A percentile compares a stretch with the other conserved stretches of the same genome.
Conservation (phyloP, 2,888 invertebrate species). For the Heteropelma amictum region DNA sequence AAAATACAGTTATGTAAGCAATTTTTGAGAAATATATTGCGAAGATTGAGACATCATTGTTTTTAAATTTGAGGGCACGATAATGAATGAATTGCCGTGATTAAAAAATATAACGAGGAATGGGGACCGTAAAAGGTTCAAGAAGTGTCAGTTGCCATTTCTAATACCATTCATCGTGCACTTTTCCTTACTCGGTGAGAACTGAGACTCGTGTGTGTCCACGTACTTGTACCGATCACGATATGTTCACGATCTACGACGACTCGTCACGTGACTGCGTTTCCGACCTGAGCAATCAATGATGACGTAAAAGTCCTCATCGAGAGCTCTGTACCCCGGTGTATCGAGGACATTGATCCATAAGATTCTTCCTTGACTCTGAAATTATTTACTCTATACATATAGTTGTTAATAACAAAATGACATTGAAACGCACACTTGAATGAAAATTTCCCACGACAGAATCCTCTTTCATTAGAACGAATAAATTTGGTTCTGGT, state of each 20-base stretch:
- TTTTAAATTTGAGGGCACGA: not conserved
- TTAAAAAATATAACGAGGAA: not conserved
- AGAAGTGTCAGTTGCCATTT: conserved; percentile 12
- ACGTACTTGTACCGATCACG: conserved; percentile 35
- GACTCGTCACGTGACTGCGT: conserved; percentile 16
- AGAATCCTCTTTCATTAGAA: too few species aligned
- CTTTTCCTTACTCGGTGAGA: conserved; percentile 12
- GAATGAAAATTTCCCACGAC: too few species aligned
- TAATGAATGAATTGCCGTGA: not conserved
- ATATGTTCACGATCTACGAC: conserved; percentile 54
- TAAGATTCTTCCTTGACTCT: conserved; percentile 16
- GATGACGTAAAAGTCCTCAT: conserved; percentile 50
- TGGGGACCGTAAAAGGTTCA: conserved; percentile 1
- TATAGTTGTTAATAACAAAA: conserved; percentile 12
- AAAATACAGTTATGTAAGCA: not conserved
- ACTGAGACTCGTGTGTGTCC: conserved; percentile 10
- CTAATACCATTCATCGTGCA: conserved; percentile 11
- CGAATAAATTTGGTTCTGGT: too few species aligned
- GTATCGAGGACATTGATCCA: conserved; percentile 45
- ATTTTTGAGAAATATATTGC: too few species aligned
- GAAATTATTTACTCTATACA: too few species aligned
- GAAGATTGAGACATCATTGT: not conserved
- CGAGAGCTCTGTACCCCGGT: conserved; percentile 20
- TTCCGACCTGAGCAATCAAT: conserved; percentile 47
- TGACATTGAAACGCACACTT: not conserved